Evolutionary conservation across 2,888 invertebrate genomes (phyloP).

Genomic region (Unio delphinus): DNA sequence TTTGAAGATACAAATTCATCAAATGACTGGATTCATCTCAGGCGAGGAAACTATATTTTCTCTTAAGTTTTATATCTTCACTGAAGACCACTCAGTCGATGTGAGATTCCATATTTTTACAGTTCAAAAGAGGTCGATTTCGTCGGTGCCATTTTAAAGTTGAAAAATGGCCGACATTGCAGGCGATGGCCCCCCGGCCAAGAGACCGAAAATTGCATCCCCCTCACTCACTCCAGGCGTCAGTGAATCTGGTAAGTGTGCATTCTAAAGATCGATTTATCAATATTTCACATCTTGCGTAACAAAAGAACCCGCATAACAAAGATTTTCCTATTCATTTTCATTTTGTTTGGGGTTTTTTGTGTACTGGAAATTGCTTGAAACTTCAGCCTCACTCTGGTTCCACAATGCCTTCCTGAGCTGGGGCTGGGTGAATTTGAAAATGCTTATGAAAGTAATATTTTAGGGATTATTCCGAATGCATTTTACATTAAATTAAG

Average conservation of each 20-base stretch:
- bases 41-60: too few relatives aligned
- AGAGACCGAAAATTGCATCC: conserved; percentile 87
- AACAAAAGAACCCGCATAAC: neutral
- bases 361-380: conserved; percentile 13
- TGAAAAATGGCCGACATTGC: conserved; percentile 41
- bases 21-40: too few relatives aligned
- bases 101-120: too few relatives aligned
- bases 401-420: conserved; percentile 6
- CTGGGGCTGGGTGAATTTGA: neutral
- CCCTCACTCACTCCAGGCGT: conserved; percentile 57
- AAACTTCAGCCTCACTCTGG: conserved; percentile 34
- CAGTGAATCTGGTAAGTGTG: conserved; percentile 55
- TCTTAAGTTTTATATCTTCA: too few relatives aligned
- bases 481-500: too few relatives aligned
- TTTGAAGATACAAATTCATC: too few relatives aligned
- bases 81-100: too few relatives aligned
- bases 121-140: too few relatives aligned
- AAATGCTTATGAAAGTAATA: too few relatives aligned
- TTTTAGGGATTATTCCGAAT: too few relatives aligned
- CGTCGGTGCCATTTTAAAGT: conserved; percentile 9
- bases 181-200: conserved; percentile 93
- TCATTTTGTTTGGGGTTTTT: conserved; percentile 12
- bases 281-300: neutral
- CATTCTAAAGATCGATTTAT: neutral
- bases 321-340: neutral